Evolutionary conservation across 2,113 vertebrate species (phyloP).

Genomic region (Pterocles burchelli): DNA sequence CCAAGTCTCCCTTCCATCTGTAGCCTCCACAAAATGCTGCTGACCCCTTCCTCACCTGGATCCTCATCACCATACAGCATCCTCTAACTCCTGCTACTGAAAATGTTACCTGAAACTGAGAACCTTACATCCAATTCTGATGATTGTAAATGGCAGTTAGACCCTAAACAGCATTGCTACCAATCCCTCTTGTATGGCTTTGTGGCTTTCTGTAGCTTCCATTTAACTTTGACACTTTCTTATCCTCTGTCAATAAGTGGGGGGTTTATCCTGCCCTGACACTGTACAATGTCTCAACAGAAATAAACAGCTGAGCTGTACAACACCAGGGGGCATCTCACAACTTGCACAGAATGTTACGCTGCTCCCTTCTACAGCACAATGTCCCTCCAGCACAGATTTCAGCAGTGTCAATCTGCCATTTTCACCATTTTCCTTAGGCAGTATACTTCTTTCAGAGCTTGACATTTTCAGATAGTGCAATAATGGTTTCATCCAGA

Average conservation of each 20-base stretch:
- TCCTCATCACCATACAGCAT: background rate
- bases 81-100: background rate
- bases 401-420: background rate
- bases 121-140: background rate
- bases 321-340: conserved; percentile 48
- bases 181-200: background rate
- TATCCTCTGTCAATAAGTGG: background rate
- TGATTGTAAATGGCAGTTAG: background rate
- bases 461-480: background rate
- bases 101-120: background rate
- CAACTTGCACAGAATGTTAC: background rate
- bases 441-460: background rate
- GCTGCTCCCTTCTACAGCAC: background rate
- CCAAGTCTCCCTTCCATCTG: background rate
- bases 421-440: background rate
- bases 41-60: background rate
- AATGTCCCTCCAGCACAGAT: background rate
- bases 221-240: background rate
- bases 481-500: background rate
- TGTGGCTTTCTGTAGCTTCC: background rate
- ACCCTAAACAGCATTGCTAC: background rate
- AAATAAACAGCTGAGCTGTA: background rate
- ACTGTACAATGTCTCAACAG: background rate
- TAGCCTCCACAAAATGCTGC: background rate
- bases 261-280: background rate